Conservation (phyloP, 2,888 invertebrate species). For the Dorcus parallelipipedus region DNA sequence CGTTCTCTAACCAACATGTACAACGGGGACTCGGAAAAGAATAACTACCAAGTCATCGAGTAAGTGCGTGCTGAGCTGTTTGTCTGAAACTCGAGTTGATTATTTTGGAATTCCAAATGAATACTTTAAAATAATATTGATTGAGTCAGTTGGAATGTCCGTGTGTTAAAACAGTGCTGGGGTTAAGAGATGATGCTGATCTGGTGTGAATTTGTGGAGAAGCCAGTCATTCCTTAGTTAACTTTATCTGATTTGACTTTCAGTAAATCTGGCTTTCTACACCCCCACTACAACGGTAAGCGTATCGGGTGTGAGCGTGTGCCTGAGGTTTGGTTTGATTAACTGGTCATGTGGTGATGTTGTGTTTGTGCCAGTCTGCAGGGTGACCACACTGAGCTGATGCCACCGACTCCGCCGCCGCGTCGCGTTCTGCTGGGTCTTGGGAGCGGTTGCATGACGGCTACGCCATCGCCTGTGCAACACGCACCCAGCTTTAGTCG, state of each 20-base stretch:
- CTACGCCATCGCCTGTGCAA: constrained; percentile 39
- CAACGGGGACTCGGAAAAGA: constrained; percentile 63
- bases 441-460: constrained; percentile 43
- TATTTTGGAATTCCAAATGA: neutral
- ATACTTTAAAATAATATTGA: neutral
- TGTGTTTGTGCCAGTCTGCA: constrained; percentile 54
- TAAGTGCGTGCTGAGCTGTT: constrained; percentile 51
- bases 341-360: constrained; percentile 40
- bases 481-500: constrained; percentile 52
- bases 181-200: neutral
- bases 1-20: constrained; percentile 65
- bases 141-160: neutral
- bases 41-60: constrained; percentile 69
- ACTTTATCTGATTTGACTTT: constrained; percentile 42
- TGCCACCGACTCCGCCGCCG: constrained; percentile 60
- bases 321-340: constrained; percentile 38
- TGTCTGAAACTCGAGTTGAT: constrained; percentile 6
- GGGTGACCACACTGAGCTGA: constrained; percentile 61
- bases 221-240: constrained; percentile 10
- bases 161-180: neutral
- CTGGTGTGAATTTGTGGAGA: neutral
- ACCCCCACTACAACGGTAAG: constrained; percentile 61
- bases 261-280: constrained; percentile 55
- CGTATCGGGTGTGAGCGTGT: constrained; percentile 45
- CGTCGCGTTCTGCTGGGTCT: constrained; percentile 49